Evolutionary conservation across 2,113 vertebrate species (phyloP), one percentile per base, ranked within the genome.

Genomic region (Varanus salvator): DNA sequence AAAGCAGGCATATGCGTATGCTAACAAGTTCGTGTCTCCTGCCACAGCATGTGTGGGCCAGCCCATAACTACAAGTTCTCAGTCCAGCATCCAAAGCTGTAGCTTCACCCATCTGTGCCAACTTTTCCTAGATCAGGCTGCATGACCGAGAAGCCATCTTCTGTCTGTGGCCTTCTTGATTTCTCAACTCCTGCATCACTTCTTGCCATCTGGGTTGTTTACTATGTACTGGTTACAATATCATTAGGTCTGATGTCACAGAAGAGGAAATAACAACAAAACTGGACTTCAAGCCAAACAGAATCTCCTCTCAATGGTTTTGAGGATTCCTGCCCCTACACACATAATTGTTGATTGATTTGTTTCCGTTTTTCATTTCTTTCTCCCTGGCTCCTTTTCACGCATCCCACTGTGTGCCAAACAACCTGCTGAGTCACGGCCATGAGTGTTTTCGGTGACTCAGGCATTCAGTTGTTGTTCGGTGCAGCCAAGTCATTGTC

Each of bases 191-290:
- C 31, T n/a, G 31, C 11, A 12, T n/a, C n/a, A 31, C 29, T 11
- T 8, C 71, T 11, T 72, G 31, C n/a, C 27, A 14, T 80, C 48
- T 50, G 48, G 14, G 50, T 57, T n/a, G 72, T 15, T 38, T 75
- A 38, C 17, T 38, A 19, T 6, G 14, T 12, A 3, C 4, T 75
- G 52, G 50, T 44, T 50, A 29, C 77, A 80, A 77, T 23, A 48
- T 4, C 5, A 25, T 25, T 9, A 25, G 60, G 0, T 68, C 2
- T 5, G 60, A 3, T 48, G 48, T 9, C 1, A 9, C 2, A 14
- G 57, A 19, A 31, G 15, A 50, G 78, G 52, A 19, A 19, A 84
- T 48, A n/a, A 0, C 23, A 48, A 34, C 29, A 11, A 84, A 66
- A 48, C 23, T 29, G 48, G 25, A 29, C 44, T 7, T 68, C 52